Conservation (phyloP, 2,113 vertebrate species). For the Pan paniscus region DNA sequence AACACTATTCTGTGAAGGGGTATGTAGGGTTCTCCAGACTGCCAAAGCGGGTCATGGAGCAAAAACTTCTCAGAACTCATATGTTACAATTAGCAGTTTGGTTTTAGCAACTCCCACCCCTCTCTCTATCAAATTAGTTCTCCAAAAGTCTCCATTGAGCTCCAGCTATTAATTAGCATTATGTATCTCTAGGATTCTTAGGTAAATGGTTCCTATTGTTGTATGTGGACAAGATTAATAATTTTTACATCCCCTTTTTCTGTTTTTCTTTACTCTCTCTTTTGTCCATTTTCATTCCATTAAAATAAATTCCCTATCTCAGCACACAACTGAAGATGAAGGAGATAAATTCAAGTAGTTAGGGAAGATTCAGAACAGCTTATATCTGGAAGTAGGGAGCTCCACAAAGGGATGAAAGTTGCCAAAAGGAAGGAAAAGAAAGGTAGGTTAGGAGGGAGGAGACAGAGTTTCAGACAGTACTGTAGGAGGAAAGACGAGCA, state of each 20-base stretch:
- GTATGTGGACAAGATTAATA: neutral
- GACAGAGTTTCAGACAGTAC: neutral
- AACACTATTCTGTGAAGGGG: neutral
- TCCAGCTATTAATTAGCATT: neutral
- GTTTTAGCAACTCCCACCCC: neutral
- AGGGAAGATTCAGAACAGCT: neutral
- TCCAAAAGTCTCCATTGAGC: neutral
- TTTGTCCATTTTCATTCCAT: neutral
- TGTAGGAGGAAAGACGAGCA: neutral
- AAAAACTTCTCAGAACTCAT: neutral
- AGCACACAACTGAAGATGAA: neutral
- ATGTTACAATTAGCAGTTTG: neutral
- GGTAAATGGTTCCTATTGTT: neutral
- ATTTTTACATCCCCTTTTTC: neutral
- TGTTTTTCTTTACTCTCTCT: neutral
- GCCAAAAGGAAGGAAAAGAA: neutral
- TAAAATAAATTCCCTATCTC: neutral
- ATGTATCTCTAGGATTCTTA: neutral
- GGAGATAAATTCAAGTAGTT: neutral
- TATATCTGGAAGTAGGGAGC: neutral
- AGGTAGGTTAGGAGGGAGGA: neutral
- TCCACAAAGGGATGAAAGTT: neutral
- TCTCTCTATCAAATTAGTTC: neutral
- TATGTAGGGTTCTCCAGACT: neutral
- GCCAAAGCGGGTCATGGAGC: neutral